phyloP scores from a whole-genome alignment of 1,140 invertebrate genomes.

The Steinernema feltiae region DNA sequence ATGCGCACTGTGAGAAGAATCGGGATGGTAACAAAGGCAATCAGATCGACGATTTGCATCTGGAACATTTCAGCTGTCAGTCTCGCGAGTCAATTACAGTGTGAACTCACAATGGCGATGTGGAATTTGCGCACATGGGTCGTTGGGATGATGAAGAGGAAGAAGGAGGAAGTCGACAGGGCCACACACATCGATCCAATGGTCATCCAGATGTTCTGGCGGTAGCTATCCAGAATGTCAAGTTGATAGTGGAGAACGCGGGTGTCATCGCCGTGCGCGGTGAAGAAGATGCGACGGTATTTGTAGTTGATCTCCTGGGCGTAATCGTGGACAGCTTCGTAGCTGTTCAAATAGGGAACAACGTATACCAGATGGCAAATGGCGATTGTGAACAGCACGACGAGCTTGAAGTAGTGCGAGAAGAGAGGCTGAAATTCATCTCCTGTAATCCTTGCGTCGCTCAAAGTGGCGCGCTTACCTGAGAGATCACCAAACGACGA shows the following conservation, averaged over 20 bases:
- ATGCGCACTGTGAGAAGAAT: slow-evolving; percentile 25
- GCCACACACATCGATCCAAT: slow-evolving; percentile 52
- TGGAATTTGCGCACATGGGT: slow-evolving; percentile 23
- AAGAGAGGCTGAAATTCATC: neutral
- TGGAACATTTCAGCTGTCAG: neutral
- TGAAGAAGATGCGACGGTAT: neutral
- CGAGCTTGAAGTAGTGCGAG: slow-evolving; percentile 5
- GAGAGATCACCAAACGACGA: neutral
- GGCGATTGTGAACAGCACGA: neutral
- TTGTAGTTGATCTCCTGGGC: neutral
- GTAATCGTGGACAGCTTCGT: neutral
- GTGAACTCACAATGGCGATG: neutral
- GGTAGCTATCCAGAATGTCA: slow-evolving; percentile 33
- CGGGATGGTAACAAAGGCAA: slow-evolving; percentile 26
- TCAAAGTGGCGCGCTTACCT: neutral
- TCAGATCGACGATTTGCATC: slow-evolving; percentile 24
- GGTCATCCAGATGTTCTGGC: slow-evolving; percentile 55
- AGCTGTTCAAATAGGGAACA: neutral
- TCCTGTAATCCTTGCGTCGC: neutral
- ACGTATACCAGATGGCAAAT: neutral
- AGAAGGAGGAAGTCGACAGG: slow-evolving; percentile 46
- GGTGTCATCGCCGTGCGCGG: neutral
- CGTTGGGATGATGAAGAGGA: slow-evolving; percentile 45
- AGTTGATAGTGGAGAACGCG: neutral
- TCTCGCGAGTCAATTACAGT: neutral